Evolutionary conservation across 2,888 invertebrate genomes (phyloP), one percentile per base, ranked within the genome.

Genomic region (Clunio marinus): DNA sequence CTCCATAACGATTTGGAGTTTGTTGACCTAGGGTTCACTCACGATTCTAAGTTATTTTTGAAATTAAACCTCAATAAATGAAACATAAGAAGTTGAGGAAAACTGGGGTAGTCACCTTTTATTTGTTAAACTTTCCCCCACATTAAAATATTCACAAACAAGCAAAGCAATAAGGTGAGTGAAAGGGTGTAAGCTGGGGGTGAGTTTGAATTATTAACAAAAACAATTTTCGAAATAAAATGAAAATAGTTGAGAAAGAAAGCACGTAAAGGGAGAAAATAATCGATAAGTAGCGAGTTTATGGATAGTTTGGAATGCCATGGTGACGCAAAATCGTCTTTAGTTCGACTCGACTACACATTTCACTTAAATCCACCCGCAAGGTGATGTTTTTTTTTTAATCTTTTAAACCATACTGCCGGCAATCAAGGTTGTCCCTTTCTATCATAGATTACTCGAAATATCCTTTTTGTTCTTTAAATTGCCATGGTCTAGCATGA

Each of bases 261-360:
- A 51, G 13, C 35, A 32, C 35, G 4, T 3, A 51, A 51, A 15
- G n/a, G 51, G 20, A 5, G 22, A 51, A 17, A 22, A 22, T 20
- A 51, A 51, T 51, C 51, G 17, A 51, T 51, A 51, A 51, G 17
- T 22, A 41, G n/a, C 51, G 51, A 22, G 51, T 32, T 32, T 22
- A 22, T 51, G 51, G 51, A 22, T 51, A 51, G 51, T 51, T 51
- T 51, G 8, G 17, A 51, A 51, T 51, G 51, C 51, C 22, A 51
- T 51, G 51, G 51, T 51, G 51, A 51, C 51, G 51, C 51, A 10
- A n/a, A n/a, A n/a, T n/a, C n/a, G n/a, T n/a, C n/a, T n/a, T n/a
- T n/a, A n/a, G n/a, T n/a, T n/a, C n/a, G n/a, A n/a, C n/a, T n/a
- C n/a, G n/a, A n/a, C n/a, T n/a, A n/a, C n/a, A n/a, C 51, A 51